Conservation (phyloP, 2,888 invertebrate species). For the Minunthozetes semirufus region DNA sequence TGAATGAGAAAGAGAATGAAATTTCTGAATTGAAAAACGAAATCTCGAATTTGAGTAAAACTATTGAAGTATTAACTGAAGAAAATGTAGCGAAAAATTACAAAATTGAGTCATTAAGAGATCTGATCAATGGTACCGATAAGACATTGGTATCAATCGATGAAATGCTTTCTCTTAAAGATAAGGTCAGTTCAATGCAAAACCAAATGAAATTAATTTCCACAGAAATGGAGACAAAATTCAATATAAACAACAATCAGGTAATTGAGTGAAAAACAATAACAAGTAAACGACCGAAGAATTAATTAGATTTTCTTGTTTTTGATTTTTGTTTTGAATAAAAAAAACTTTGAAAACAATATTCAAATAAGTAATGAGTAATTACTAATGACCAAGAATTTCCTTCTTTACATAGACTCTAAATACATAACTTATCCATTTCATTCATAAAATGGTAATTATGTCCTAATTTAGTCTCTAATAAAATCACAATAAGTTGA, state of each 20-base stretch:
- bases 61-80: neutral
- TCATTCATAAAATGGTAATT: no score
- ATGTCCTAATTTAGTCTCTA: no score
- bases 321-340: no score
- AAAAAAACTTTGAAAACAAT: no score
- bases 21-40: neutral
- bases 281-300: neutral
- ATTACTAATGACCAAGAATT: no score
- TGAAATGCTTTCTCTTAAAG: neutral
- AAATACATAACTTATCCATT: no score
- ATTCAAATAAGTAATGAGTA: no score
- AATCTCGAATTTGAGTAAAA: neutral
- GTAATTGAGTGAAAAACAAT: neutral
- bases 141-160: slow-evolving; percentile 24
- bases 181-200: slow-evolving; percentile 14
- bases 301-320: neutral
- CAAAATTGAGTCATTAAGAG: slow-evolving; percentile 8
- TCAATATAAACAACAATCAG: neutral
- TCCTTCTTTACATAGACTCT: no score
- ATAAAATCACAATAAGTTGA: no score
- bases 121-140: slow-evolving; percentile 9
- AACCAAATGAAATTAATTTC: slow-evolving; percentile 10
- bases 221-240: slow-evolving; percentile 11
- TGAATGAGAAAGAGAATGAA: neutral
- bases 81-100: neutral